Percentiles rank a stretch among this genome's conserved stretches.
Evolutionary conservation across 2,113 vertebrate genomes (phyloP).

Genomic region (Thomomys bottae): DNA sequence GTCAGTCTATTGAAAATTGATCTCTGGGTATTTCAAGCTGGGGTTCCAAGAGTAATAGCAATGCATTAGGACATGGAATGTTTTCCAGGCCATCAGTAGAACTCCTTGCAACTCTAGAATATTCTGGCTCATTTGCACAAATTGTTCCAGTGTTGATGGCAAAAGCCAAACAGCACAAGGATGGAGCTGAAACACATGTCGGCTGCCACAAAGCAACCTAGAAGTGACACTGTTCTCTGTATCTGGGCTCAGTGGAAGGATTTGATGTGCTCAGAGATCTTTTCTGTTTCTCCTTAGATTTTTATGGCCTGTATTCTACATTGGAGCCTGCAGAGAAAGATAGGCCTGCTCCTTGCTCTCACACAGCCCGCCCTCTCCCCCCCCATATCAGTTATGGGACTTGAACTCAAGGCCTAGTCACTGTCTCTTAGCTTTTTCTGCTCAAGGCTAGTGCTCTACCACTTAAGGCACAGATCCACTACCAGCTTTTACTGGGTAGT

Average conservation of each 20-base stretch:
- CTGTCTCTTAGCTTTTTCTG: too few relatives aligned
- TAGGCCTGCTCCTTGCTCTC: background rate
- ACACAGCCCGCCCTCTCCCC: too few relatives aligned
- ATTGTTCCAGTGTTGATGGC: background rate
- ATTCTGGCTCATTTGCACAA: constrained; percentile 44
- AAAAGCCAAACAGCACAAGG: background rate
- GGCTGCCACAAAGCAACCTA: background rate
- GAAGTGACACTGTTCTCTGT: background rate
- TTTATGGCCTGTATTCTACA: background rate
- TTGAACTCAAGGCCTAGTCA: too few relatives aligned
- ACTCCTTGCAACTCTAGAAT: constrained; percentile 11
- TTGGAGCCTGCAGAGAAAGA: background rate
- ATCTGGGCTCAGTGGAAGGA: background rate
- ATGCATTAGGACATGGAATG: constrained; percentile 23
- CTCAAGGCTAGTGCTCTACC: too few relatives aligned
- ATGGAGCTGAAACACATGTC: background rate
- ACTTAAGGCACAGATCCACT: too few relatives aligned
- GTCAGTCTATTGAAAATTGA: constrained; percentile 76
- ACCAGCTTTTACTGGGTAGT: too few relatives aligned
- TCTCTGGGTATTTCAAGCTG: constrained; percentile 65
- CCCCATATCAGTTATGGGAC: too few relatives aligned
- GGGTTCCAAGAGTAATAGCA: constrained; percentile 62
- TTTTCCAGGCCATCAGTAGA: constrained; percentile 44
- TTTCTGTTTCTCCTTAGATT: background rate
- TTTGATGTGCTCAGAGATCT: background rate